Conservation (phyloP, 1,140 invertebrate species). For the Sinella curviseta region DNA sequence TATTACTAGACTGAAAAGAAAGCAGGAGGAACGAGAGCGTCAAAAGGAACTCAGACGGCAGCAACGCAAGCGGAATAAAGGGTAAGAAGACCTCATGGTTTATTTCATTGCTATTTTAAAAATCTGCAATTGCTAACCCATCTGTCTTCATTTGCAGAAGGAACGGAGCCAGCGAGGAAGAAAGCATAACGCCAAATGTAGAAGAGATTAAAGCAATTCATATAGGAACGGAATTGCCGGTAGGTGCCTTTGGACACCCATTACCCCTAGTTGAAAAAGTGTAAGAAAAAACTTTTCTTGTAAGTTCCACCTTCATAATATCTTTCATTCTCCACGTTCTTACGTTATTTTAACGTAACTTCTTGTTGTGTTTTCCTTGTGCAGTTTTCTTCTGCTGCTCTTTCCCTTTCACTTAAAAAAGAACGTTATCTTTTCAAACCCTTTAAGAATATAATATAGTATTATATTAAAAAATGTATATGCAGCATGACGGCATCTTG, state of each 20-base stretch:
- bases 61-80: neutral
- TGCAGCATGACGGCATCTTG: too few species aligned
- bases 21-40: conserved; percentile 10
- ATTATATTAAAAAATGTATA: too few species aligned
- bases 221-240: neutral
- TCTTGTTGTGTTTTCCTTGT: too few species aligned
- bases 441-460: too few species aligned
- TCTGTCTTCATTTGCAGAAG: neutral
- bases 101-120: too few species aligned
- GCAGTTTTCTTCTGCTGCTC: too few species aligned
- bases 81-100: too few species aligned
- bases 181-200: neutral
- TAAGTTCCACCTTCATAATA: conserved; percentile 1
- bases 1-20: neutral
- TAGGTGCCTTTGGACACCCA: conserved; percentile 12
- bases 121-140: too few species aligned
- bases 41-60: neutral
- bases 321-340: neutral
- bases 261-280: conserved; percentile 17
- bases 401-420: too few species aligned
- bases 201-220: neutral
- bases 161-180: conserved; percentile 9
- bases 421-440: too few species aligned
- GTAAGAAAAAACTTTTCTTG: conserved; percentile 29
- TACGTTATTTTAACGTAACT: neutral